These are phyloP conservation scores for Dilophus febrilis DNA, from an alignment of 2,888 invertebrate genomes.

Conservation along the genomic window DNA sequence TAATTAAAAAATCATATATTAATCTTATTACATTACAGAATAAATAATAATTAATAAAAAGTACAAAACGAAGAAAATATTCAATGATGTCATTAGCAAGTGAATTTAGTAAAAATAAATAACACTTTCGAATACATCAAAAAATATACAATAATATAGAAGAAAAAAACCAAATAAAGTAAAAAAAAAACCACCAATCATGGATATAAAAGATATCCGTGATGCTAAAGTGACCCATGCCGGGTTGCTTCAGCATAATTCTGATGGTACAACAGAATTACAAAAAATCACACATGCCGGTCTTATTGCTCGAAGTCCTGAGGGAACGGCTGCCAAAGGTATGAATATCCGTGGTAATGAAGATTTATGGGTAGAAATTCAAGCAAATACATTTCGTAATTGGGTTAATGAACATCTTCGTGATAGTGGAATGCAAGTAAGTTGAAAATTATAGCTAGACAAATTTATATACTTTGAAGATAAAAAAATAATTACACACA, in stretches of 20 bases:
- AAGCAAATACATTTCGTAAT: slow-evolving; percentile 89
- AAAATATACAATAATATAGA: neutral
- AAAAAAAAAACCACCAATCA: too few relatives aligned
- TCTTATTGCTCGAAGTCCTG: slow-evolving; percentile 74
- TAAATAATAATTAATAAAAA: neutral
- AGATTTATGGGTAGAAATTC: slow-evolving; percentile 91
- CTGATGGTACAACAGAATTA: slow-evolving; percentile 39
- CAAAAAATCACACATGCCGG: slow-evolving; percentile 55
- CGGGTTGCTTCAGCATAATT: slow-evolving; percentile 37
- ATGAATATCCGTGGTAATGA: slow-evolving; percentile 91
- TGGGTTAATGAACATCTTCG: slow-evolving; percentile 91
- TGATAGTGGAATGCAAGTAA: slow-evolving; percentile 48
- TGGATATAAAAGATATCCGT: slow-evolving; percentile 29
- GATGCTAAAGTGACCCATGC: slow-evolving; percentile 41
- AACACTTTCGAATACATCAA: too few relatives aligned
- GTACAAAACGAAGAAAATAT: neutral
- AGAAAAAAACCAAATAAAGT: neutral
- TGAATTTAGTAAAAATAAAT: too few relatives aligned
- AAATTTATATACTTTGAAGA: too few relatives aligned
- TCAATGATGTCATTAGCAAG: neutral
- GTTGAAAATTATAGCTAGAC: slow-evolving; percentile 8
- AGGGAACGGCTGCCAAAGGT: slow-evolving; percentile 87
- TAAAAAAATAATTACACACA: too few relatives aligned
- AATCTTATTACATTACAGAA: neutral
- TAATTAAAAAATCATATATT: too few relatives aligned